A percentile compares a stretch with the other conserved stretches of the same genome.
Conservation (phyloP, 2,113 vertebrate species). For the Typhlomys cinereus region DNA sequence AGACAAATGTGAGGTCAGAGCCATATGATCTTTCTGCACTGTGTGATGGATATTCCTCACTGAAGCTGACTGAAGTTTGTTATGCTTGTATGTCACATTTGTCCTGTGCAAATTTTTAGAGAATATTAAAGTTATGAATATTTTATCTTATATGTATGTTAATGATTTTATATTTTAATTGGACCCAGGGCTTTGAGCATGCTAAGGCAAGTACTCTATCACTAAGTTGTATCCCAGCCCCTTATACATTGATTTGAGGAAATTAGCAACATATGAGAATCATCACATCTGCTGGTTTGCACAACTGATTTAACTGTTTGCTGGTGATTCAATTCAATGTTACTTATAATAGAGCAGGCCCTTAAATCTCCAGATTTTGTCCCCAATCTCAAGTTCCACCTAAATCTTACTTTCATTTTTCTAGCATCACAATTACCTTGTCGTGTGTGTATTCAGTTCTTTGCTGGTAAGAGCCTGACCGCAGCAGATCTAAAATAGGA, state of each 20-base stretch:
- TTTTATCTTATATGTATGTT: neutral
- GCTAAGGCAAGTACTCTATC: neutral
- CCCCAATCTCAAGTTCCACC: neutral
- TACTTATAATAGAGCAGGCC: neutral
- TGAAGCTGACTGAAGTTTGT: neutral
- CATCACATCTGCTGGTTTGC: neutral
- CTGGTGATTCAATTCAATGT: neutral
- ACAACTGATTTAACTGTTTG: neutral
- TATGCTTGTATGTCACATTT: neutral
- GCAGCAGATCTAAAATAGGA: neutral
- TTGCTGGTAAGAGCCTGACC: neutral
- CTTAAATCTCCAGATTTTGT: neutral
- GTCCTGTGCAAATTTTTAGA: neutral
- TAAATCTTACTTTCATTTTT: neutral
- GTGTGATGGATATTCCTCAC: neutral
- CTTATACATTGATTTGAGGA: neutral
- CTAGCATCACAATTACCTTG: neutral
- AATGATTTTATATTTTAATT: neutral
- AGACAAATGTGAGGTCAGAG: neutral
- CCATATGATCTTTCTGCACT: neutral
- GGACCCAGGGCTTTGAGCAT: neutral
- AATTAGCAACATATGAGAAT: neutral
- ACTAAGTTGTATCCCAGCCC: neutral
- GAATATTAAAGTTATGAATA: neutral
- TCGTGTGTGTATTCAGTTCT: neutral